phyloP scores from a whole-genome alignment of 2,888 invertebrate genomes.

The Amphipoea oculea region DNA sequence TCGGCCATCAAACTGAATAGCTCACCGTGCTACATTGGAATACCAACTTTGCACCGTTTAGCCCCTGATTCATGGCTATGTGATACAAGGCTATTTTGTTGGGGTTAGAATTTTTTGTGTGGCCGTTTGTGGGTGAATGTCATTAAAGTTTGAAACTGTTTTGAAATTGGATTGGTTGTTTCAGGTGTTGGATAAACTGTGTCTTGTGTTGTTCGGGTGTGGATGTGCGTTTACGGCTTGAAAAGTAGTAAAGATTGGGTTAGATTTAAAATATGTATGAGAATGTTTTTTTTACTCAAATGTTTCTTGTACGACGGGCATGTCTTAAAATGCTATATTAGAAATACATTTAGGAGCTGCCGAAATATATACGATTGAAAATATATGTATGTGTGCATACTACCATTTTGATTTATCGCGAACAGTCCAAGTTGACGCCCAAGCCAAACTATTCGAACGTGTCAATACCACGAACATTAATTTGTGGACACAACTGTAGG shows the following conservation, averaged over 20 bases:
- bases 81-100: conserved; percentile 60
- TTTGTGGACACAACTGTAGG: conserved; percentile 4
- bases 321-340: neutral
- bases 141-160: conserved; percentile 43
- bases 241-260: neutral
- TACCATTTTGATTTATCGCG: neutral
- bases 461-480: conserved; percentile 19
- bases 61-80: conserved; percentile 58
- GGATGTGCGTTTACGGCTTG: neutral
- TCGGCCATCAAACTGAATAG: conserved; percentile 76
- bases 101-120: conserved; percentile 56
- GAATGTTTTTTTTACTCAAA: neutral
- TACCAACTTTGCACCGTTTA: conserved; percentile 68
- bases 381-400: neutral
- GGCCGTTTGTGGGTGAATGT: conserved; percentile 34
- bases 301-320: neutral
- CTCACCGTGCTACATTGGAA: conserved; percentile 70
- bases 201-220: neutral
- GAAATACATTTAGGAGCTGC: neutral
- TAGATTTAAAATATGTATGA: neutral
- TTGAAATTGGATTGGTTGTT: conserved; percentile 28
- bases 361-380: neutral
- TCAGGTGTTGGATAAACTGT: conserved; percentile 5
- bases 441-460: conserved; percentile 6
- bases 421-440: neutral